Percentiles rank a stretch among this genome's conserved stretches.
Conservation (phyloP, 2,888 invertebrate species). For the Gisinianus flammeolus region DNA sequence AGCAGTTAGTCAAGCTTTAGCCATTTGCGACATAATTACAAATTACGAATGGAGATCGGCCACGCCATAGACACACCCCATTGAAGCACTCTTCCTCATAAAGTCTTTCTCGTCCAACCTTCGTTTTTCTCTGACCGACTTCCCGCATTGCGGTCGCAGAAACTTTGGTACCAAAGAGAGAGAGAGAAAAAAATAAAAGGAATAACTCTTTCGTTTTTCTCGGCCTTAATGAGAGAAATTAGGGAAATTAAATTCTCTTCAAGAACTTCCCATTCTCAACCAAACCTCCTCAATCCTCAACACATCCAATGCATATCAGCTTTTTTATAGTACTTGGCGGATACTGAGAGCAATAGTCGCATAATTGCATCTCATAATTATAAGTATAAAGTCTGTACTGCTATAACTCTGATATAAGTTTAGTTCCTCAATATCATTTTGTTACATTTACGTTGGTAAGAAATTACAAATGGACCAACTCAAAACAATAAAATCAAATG, state of each 20-base stretch:
- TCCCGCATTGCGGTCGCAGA: slow-evolving; percentile 27
- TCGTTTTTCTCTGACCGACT: slow-evolving; percentile 31
- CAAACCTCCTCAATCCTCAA: background rate
- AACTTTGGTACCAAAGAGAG: background rate
- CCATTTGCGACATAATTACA: slow-evolving; percentile 47
- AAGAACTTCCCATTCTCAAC: slow-evolving; percentile 10
- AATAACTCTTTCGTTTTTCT: slow-evolving; percentile 22
- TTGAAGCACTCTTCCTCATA: slow-evolving; percentile 42
- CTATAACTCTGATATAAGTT: no score
- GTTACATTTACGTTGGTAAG: no score
- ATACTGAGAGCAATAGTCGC: no score
- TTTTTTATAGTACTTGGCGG: no score
- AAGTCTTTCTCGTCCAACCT: slow-evolving; percentile 34
- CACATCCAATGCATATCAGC: no score
- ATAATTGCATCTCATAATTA: no score
- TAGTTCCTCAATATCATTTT: no score
- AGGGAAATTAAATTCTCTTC: slow-evolving; percentile 25
- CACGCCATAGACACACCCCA: slow-evolving; percentile 44
- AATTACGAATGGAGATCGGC: slow-evolving; percentile 41
- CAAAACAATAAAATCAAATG: no score
- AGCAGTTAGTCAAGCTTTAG: slow-evolving; percentile 44
- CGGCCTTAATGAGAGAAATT: slow-evolving; percentile 33
- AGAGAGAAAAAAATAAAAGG: background rate
- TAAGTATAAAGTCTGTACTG: no score
- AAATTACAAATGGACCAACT: no score